phyloP scores from a whole-genome alignment of 2,113 vertebrate genomes.

The Semicossyphus pulcher region DNA sequence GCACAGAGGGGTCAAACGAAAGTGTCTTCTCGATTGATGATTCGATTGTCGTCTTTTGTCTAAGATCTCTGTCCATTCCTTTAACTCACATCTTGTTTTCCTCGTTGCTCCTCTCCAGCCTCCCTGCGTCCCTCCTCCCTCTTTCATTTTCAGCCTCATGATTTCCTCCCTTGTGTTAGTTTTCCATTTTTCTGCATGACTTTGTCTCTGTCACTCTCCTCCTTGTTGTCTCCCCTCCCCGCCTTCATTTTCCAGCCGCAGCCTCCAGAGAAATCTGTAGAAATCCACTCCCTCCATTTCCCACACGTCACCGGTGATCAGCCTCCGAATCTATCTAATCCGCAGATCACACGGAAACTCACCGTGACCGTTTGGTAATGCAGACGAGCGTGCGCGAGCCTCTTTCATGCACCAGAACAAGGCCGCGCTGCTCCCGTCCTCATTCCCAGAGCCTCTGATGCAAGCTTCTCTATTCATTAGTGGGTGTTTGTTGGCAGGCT shows the following conservation, averaged over 20 bases:
- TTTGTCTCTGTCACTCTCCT: conserved; percentile 33
- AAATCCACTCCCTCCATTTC: conserved; percentile 62
- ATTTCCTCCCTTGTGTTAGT: conserved; percentile 13
- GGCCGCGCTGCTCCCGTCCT: background rate
- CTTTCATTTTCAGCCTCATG: background rate
- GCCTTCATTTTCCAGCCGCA: conserved; percentile 1
- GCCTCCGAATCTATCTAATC: conserved; percentile 51
- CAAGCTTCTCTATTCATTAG: conserved; percentile 49
- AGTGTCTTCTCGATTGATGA: background rate
- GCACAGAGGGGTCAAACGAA: no score
- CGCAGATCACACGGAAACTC: conserved; percentile 12
- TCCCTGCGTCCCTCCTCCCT: background rate
- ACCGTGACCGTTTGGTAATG: conserved; percentile 29
- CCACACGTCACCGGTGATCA: conserved; percentile 65
- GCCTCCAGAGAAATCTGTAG: conserved; percentile 44
- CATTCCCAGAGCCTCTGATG: conserved; percentile 22
- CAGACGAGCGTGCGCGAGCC: conserved; percentile 15
- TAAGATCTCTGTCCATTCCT: background rate
- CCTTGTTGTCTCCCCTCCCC: conserved; percentile 5
- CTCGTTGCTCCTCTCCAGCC: background rate
- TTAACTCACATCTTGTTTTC: background rate
- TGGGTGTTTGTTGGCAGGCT: conserved; percentile 50
- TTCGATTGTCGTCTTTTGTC: background rate
- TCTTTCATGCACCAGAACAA: conserved; percentile 15
- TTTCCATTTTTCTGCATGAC: conserved; percentile 47